Evolutionary conservation across 2,797 vertebrate species (phyloP).

Genomic region (Pantherophis alleghaniensis): DNA sequence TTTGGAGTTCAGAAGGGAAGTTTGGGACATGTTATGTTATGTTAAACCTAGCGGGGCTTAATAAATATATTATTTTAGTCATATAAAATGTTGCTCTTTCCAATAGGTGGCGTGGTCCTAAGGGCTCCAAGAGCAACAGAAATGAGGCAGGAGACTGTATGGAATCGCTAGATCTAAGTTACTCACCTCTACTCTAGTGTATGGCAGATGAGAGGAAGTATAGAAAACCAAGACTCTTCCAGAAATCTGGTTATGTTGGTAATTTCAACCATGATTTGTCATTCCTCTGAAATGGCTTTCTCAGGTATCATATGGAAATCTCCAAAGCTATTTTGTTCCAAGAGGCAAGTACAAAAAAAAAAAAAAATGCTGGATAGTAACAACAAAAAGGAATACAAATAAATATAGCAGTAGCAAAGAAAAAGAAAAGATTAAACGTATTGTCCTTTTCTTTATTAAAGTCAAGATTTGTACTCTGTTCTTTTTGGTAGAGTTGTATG

Average conservation of each 20-base stretch:
- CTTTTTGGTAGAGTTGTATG: not conserved
- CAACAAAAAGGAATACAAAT: not conserved
- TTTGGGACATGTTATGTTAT: not conserved
- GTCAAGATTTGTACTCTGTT: not conserved
- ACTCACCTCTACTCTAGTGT: not conserved
- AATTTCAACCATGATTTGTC: not conserved
- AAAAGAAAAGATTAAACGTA: not conserved
- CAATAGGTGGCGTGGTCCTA: not conserved
- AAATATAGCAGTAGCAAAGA: not conserved
- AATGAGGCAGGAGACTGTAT: not conserved
- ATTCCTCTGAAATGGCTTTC: not conserved
- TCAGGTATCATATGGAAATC: not conserved
- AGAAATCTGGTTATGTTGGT: not conserved
- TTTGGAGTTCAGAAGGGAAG: not conserved
- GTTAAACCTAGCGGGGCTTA: not conserved
- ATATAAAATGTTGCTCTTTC: not conserved
- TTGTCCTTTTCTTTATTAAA: not conserved
- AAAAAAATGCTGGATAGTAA: not conserved
- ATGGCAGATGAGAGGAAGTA: not conserved
- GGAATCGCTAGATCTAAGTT: not conserved
- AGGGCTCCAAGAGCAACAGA: not conserved
- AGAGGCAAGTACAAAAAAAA: not conserved
- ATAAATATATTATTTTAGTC: not conserved
- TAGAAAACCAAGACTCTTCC: not conserved
- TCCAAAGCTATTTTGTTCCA: not conserved